These are phyloP conservation scores for Mycteria americana DNA, from an alignment of 2,797 vertebrate species.

Conservation along the genomic window DNA sequence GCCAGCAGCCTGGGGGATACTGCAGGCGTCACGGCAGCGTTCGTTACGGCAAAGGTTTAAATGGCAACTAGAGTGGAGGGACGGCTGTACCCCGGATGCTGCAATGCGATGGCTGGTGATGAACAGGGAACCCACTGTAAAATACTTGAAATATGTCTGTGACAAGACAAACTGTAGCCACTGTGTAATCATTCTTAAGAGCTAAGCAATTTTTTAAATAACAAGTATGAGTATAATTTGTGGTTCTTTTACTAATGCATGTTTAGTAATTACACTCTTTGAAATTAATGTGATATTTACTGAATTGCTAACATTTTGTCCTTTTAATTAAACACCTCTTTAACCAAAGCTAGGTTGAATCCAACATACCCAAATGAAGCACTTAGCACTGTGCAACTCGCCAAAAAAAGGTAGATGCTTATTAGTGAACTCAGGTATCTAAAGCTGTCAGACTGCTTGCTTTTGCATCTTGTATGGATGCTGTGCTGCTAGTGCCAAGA, in stretches of 20 bases:
- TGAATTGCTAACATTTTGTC: slow-evolving; percentile 43
- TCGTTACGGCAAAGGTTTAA: background rate
- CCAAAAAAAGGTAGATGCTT: background rate
- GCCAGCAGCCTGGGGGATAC: background rate
- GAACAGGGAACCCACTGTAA: background rate
- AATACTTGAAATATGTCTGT: background rate
- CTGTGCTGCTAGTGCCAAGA: background rate
- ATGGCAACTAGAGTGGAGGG: background rate
- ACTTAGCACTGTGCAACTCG: background rate
- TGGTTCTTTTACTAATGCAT: slow-evolving; percentile 27
- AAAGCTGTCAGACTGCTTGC: background rate
- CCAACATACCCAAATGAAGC: background rate
- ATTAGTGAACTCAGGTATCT: background rate
- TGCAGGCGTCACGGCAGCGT: background rate
- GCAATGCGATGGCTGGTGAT: background rate
- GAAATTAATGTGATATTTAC: slow-evolving; percentile 56
- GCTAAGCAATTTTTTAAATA: slow-evolving; percentile 45
- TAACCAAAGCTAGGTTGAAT: slow-evolving; percentile 27
- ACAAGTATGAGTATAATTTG: slow-evolving; percentile 13
- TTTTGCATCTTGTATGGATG: background rate
- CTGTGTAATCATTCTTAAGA: slow-evolving; percentile 15
- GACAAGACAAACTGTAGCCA: background rate
- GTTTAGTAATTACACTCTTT: slow-evolving; percentile 34
- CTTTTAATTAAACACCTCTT: slow-evolving; percentile 58
- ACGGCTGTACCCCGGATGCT: background rate